A percentile compares a stretch with the other conserved stretches of the same genome.
These are phyloP conservation scores for Cryptocephalus primarius DNA, from an alignment of 2,888 invertebrate genomes.

Conservation along the genomic window DNA sequence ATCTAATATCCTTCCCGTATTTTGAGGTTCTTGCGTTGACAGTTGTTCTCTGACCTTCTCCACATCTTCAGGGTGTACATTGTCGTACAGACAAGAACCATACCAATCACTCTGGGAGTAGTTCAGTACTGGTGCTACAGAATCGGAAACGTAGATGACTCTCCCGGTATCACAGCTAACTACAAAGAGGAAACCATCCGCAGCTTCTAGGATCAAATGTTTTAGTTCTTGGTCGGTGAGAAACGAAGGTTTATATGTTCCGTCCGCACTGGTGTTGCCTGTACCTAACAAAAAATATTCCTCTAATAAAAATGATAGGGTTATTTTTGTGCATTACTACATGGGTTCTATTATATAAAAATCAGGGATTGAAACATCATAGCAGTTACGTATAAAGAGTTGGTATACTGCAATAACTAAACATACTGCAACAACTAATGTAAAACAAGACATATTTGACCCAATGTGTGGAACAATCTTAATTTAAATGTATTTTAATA, in stretches of 20 bases:
- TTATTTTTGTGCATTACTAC: not conserved
- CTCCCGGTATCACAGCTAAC: slow-evolving; percentile 95
- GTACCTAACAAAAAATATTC: slow-evolving; percentile 53
- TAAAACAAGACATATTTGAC: too few species aligned
- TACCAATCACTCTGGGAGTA: slow-evolving; percentile 98
- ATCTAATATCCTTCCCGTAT: slow-evolving; percentile 90
- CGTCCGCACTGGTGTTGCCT: slow-evolving; percentile 92
- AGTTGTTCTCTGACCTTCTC: slow-evolving; percentile 96
- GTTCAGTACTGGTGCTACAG: slow-evolving; percentile 93
- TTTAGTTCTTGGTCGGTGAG: slow-evolving; percentile 98
- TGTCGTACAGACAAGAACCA: slow-evolving; percentile 88
- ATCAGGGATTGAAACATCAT: too few species aligned
- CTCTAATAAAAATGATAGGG: slow-evolving; percentile 1
- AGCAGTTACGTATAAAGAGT: too few species aligned
- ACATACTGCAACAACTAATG: too few species aligned
- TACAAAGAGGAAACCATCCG: slow-evolving; percentile 96
- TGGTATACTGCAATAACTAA: too few species aligned
- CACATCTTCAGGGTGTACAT: slow-evolving; percentile 95
- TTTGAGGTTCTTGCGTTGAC: slow-evolving; percentile 93
- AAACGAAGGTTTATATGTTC: slow-evolving; percentile 97
- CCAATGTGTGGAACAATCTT: too few species aligned
- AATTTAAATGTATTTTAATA: too few species aligned
- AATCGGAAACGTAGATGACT: slow-evolving; percentile 97
- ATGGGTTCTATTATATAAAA: too few species aligned
- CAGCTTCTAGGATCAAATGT: slow-evolving; percentile 96